These are phyloP conservation scores for Holothuria scabra DNA, from an alignment of 53 echinoderm and acorn worm genomes.

Conservation along the genomic window DNA sequence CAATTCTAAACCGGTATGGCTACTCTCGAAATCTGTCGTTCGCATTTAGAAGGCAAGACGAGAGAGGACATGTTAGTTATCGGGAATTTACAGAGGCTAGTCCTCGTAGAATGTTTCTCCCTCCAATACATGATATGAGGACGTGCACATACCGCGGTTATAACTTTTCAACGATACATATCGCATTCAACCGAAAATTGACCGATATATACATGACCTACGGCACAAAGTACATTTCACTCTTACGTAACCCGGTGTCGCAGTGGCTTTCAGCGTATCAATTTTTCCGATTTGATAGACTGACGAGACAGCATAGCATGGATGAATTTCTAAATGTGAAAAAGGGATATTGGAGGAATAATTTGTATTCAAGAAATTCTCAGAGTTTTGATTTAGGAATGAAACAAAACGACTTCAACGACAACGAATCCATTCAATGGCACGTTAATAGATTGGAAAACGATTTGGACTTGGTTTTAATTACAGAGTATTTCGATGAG, in stretches of 20 bases:
- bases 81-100: constrained; percentile 25
- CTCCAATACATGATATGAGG: constrained; percentile 10
- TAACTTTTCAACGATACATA: constrained; percentile 40
- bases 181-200: constrained; percentile 25
- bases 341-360: constrained; percentile 23
- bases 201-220: constrained; percentile 11
- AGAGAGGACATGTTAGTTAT: constrained; percentile 12
- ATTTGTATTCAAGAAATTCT: constrained; percentile 30
- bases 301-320: constrained; percentile 10
- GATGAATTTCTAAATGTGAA: neutral
- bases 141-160: constrained; percentile 9
- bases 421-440: neutral
- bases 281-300: neutral
- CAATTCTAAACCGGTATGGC: constrained; percentile 39
- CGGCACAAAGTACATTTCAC: constrained; percentile 1
- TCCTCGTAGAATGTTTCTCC: constrained; percentile 31
- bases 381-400: constrained; percentile 61
- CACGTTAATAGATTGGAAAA: constrained; percentile 24
- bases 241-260: constrained; percentile 4
- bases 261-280: constrained; percentile 39
- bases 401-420: neutral
- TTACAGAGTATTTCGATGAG: no score
- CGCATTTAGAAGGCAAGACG: constrained; percentile 29
- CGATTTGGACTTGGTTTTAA: constrained; percentile 53
- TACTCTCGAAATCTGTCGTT: constrained; percentile 37